A percentile compares a stretch with the other conserved stretches of the same genome.
Conservation (phyloP, 2,113 vertebrate species). For the Zootoca vivipara region DNA sequence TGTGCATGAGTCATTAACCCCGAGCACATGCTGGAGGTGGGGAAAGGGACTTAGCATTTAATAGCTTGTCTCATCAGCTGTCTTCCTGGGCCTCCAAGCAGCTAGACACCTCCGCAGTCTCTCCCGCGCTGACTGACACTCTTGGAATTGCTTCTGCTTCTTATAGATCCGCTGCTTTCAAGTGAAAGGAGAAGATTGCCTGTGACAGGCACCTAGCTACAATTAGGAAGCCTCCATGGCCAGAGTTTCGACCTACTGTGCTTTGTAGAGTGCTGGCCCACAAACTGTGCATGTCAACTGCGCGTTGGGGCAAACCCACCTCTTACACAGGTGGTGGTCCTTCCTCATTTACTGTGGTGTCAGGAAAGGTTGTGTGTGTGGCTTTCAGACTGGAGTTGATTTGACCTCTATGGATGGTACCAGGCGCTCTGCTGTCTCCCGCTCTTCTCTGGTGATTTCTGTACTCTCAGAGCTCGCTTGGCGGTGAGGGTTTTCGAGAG, state of each 20-base stretch:
- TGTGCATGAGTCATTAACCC: constrained; percentile 29
- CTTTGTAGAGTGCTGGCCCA: neutral
- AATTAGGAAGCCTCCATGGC: neutral
- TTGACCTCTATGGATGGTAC: neutral
- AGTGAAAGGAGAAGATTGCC: constrained; percentile 5
- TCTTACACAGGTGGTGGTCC: neutral
- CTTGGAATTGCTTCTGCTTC: constrained; percentile 23
- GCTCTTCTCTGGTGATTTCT: neutral
- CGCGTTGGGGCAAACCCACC: neutral
- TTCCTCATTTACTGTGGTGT: neutral
- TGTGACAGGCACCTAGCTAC: constrained; percentile 12
- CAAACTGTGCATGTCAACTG: neutral
- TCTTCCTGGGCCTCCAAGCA: constrained; percentile 18
- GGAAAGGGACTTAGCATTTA: constrained; percentile 14
- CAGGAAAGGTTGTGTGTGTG: neutral
- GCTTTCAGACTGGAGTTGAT: neutral
- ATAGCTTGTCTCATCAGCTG: constrained; percentile 40
- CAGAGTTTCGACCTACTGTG: neutral
- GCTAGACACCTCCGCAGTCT: constrained; percentile 13
- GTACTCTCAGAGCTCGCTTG: neutral
- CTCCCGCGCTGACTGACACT: constrained; percentile 22
- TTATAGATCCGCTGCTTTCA: constrained; percentile 27
- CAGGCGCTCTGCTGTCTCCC: neutral
- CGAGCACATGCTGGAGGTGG: neutral
- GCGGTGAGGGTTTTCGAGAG: neutral